A percentile compares a stretch with the other conserved stretches of the same genome.
Evolutionary conservation across 35 echinoderm and acorn worm species (phyloP).

Genomic region (Ophioderma brevispina): DNA sequence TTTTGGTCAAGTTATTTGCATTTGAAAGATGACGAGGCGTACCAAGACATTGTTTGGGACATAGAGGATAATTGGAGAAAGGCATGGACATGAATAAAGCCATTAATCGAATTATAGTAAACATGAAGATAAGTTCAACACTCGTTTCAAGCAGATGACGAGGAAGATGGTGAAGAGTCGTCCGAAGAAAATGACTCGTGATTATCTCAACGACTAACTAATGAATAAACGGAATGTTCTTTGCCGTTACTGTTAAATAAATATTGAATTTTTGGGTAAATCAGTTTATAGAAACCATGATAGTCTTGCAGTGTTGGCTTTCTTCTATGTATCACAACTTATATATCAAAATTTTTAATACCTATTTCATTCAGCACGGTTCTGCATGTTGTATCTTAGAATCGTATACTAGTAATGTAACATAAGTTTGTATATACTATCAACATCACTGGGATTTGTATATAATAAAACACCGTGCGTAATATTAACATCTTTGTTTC

Average conservation of each 20-base stretch:
- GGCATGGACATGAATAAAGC: not conserved
- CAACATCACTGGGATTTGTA: not conserved
- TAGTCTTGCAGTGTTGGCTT: not conserved
- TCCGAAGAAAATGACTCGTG: not conserved
- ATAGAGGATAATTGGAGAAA: not conserved
- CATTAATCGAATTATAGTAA: not conserved
- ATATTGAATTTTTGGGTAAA: not conserved
- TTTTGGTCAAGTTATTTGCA: not conserved
- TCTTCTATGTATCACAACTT: not conserved
- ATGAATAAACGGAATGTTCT: not conserved
- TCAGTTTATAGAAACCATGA: not conserved
- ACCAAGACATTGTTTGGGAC: not conserved
- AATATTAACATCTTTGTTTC: not conserved
- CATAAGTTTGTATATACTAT: not conserved
- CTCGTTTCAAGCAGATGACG: not conserved
- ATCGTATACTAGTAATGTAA: not conserved
- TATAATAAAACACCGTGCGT: constrained; percentile 3
- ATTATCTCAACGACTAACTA: not conserved
- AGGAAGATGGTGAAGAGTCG: constrained; percentile 5
- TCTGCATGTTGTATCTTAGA: not conserved
- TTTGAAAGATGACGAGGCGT: not conserved
- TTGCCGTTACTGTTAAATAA: not conserved
- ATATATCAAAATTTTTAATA: not conserved
- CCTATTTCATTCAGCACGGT: not conserved
- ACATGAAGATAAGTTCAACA: not conserved